Evolutionary conservation across 2,113 vertebrate genomes (phyloP), one percentile per base, ranked within the genome.

Genomic region (Amblyornis subalaris): DNA sequence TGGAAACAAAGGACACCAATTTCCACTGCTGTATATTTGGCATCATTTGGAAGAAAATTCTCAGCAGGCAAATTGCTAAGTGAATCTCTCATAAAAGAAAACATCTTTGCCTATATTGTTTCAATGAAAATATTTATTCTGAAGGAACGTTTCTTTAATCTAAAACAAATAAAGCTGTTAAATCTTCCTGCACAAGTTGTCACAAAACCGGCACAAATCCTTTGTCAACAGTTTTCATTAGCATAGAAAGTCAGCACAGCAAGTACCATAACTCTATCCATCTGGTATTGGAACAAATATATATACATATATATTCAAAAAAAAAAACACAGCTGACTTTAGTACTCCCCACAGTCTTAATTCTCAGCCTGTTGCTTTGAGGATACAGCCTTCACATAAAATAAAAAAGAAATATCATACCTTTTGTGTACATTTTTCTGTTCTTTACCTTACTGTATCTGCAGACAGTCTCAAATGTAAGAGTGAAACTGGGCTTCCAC

Each of bases 131-230:
- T 89, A 80, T 88, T 94, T 88, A 45, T 91, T 86, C 57, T 88
- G 42, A 81, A 74, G 21, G 69, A 93, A 89, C 1, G 12, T 74
- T 78, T 79, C 76, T 94, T 94, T 90, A 93, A 94, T 82, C 60
- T 91, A 61, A 95, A 96, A 64, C 64, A 95, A 90, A 94, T 78
- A 95, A 77, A 95, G n/a, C 42, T 80, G 54, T 76, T 95, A 94
- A 90, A 93, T 87, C 79, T 74, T 95, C 65, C 66, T 54, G 22
- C 26, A 74, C 40, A 35, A 47, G 31, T 85, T 93, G 42, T 71
- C 91, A 83, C 29, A 83, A 78, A 88, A 58, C 0, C 6, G 4
- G 38, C 11, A 85, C 35, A 87, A 89, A 80, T 65, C 35, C 50
- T 82, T 85, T 87, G 47, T 76, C 81, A 90, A 82, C 31, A 67